Evolutionary conservation across 1,140 invertebrate species (phyloP).

Genomic region (Aricia agestis): DNA sequence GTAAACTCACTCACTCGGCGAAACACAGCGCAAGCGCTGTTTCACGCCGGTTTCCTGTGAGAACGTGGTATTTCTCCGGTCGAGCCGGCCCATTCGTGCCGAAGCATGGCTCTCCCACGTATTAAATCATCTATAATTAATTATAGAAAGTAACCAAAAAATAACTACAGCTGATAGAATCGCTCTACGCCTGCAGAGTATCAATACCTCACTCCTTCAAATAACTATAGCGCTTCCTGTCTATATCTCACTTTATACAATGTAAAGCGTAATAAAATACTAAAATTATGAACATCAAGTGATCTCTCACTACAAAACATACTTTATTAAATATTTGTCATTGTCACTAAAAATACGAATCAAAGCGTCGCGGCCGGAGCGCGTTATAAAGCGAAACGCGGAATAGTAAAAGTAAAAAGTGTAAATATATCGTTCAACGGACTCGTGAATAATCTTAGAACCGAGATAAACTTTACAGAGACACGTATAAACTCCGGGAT

Average conservation of each 20-base stretch:
- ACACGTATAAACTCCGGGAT: slow-evolving; percentile 47
- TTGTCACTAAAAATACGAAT: slow-evolving; percentile 15
- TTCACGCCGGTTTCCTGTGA: too few species aligned
- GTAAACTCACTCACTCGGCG: too few species aligned
- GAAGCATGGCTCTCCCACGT: too few species aligned
- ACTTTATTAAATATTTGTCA: not conserved
- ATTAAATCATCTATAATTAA: too few species aligned
- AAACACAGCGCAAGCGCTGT: too few species aligned
- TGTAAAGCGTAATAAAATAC: not conserved
- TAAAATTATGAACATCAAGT: not conserved
- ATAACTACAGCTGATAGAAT: too few species aligned
- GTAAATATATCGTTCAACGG: slow-evolving; percentile 68
- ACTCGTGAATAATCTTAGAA: slow-evolving; percentile 60
- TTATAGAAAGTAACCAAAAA: too few species aligned
- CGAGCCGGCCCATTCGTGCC: too few species aligned
- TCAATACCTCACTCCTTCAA: too few species aligned
- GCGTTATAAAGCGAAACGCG: slow-evolving; percentile 45
- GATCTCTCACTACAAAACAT: not conserved
- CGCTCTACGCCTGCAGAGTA: too few species aligned
- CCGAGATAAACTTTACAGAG: slow-evolving; percentile 57
- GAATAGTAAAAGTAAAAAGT: slow-evolving; percentile 53
- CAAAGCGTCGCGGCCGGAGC: slow-evolving; percentile 39
- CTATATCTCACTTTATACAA: not conserved
- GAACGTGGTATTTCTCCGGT: too few species aligned
- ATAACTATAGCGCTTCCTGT: too few species aligned